A percentile compares a stretch with the other conserved stretches of the same genome.
These are phyloP conservation scores for Xanthia togata DNA, from an alignment of 2,888 invertebrate species.

Conservation along the genomic window DNA sequence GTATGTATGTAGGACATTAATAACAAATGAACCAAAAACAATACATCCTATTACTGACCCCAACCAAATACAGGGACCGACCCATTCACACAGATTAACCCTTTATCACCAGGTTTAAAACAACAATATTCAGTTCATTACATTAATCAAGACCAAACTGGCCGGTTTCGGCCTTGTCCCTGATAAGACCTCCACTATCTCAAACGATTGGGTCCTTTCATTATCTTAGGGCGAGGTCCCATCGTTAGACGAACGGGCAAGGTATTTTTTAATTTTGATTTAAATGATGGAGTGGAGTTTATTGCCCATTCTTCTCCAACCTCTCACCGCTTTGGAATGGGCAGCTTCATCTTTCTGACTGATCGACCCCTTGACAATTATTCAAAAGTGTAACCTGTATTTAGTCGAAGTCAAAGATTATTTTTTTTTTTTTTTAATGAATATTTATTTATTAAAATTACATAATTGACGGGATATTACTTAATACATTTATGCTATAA, in stretches of 20 bases:
- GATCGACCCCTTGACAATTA: not conserved
- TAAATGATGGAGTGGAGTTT: not conserved
- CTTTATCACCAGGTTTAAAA: slow-evolving; percentile 8
- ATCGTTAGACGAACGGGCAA: not conserved
- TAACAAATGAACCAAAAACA: not conserved
- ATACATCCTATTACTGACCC: not conserved
- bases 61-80: not conserved
- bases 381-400: not conserved
- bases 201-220: slow-evolving; percentile 45
- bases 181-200: slow-evolving; percentile 48
- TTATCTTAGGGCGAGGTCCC: slow-evolving; percentile 24
- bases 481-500: too few species aligned
- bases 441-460: too few species aligned
- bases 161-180: slow-evolving; percentile 14
- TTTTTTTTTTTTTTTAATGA: too few species aligned
- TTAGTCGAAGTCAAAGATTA: too few species aligned
- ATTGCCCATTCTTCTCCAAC: not conserved
- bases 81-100: slow-evolving; percentile 41
- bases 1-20: not conserved
- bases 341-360: not conserved
- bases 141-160: slow-evolving; percentile 49
- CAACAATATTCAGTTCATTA: slow-evolving; percentile 54
- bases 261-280: not conserved
- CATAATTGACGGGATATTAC: too few species aligned
- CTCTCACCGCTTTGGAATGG: not conserved